These are phyloP conservation scores for Macroglossus sobrinus DNA, from an alignment of 2,113 vertebrate species.

Conservation along the genomic window DNA sequence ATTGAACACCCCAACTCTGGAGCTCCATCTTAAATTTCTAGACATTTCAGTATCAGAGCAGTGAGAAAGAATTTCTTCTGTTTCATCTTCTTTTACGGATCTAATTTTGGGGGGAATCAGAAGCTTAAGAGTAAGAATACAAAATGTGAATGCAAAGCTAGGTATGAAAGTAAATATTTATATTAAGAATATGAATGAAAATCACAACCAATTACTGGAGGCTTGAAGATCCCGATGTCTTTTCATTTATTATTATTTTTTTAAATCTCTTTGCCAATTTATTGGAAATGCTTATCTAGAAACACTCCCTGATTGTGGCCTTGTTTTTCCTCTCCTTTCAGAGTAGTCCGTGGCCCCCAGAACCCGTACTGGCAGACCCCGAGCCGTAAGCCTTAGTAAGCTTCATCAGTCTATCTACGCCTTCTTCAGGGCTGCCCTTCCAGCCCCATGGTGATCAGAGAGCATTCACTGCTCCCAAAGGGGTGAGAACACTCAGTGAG, in stretches of 20 bases:
- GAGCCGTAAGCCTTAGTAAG: background rate
- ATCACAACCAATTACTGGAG: background rate
- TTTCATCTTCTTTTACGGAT: background rate
- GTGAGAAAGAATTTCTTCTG: background rate
- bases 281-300: background rate
- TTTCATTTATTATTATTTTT: background rate
- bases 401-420: background rate
- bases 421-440: background rate
- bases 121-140: background rate
- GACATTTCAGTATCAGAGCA: background rate
- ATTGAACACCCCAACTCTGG: background rate
- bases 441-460: background rate
- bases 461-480: background rate
- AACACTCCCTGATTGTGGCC: background rate
- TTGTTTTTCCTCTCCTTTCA: background rate
- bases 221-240: background rate
- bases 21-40: background rate
- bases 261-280: background rate
- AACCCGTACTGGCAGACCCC: background rate
- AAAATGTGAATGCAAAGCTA: background rate
- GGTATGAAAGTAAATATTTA: background rate
- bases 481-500: background rate
- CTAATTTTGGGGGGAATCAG: background rate
- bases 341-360: background rate
- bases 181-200: background rate